Evolutionary conservation across 2,888 invertebrate species (phyloP).

Genomic region (Dicyrtoma fusca): DNA sequence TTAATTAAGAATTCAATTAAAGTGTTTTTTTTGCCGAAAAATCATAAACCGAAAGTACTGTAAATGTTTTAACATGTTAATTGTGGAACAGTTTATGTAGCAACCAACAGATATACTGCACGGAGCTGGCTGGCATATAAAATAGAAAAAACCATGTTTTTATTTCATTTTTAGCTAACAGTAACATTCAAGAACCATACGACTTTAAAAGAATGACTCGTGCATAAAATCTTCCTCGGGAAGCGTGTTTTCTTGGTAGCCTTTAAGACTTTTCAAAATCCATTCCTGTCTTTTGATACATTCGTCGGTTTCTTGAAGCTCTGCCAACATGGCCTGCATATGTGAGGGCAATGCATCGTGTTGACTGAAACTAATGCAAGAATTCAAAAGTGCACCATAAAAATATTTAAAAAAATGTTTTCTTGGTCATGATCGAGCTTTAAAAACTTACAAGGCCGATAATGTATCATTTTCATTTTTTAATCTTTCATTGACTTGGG

Average conservation of each 20-base stretch:
- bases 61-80: no score
- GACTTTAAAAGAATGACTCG: neutral
- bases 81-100: no score
- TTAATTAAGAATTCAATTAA: no score
- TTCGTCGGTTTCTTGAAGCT: constrained; percentile 41
- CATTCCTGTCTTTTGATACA: constrained; percentile 46
- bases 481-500: constrained; percentile 25
- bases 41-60: no score
- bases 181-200: neutral
- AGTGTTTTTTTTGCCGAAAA: no score
- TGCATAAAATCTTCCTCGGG: constrained; percentile 30
- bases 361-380: constrained; percentile 15
- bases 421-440: neutral
- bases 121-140: neutral
- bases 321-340: constrained; percentile 19
- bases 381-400: neutral
- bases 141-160: neutral
- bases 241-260: constrained; percentile 4
- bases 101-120: neutral
- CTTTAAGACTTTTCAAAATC: constrained; percentile 42
- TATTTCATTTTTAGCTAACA: neutral
- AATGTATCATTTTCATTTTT: constrained; percentile 23
- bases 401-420: neutral
- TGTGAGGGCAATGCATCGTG: constrained; percentile 41
- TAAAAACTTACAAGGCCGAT: constrained; percentile 37